Conservation (phyloP, 2,888 invertebrate species). For the Drosophila barbarae region DNA sequence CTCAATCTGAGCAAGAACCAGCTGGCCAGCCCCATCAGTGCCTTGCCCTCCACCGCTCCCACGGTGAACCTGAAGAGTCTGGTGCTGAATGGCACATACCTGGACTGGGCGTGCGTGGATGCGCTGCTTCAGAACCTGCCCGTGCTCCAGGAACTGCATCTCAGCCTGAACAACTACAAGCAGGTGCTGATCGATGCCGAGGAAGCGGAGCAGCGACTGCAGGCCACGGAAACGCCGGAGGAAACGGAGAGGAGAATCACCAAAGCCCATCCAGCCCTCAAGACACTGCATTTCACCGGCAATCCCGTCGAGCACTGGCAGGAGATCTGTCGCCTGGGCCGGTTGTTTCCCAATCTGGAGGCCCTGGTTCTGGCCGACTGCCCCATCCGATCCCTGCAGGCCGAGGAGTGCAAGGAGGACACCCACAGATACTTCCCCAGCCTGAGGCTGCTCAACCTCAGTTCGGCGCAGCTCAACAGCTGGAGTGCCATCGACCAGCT, state of each 20-base stretch:
- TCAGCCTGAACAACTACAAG: slow-evolving; percentile 93
- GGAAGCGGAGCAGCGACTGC: slow-evolving; percentile 46
- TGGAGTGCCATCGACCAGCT: slow-evolving; percentile 95
- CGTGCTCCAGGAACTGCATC: slow-evolving; percentile 92
- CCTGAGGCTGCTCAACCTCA: slow-evolving; percentile 90
- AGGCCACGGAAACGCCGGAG: slow-evolving; percentile 23
- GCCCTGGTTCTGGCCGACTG: slow-evolving; percentile 92
- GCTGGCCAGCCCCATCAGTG: slow-evolving; percentile 85
- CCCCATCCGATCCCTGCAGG: slow-evolving; percentile 83
- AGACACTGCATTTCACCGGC: slow-evolving; percentile 91
- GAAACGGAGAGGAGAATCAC: slow-evolving; percentile 53
- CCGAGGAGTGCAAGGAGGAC: slow-evolving; percentile 51
- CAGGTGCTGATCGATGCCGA: slow-evolving; percentile 85
- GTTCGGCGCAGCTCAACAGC: slow-evolving; percentile 88
- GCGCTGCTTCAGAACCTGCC: slow-evolving; percentile 87
- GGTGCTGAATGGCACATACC: slow-evolving; percentile 92
- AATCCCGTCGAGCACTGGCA: slow-evolving; percentile 92
- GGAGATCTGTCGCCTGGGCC: slow-evolving; percentile 90
- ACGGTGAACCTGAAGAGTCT: slow-evolving; percentile 86
- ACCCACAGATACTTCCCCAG: slow-evolving; percentile 70
- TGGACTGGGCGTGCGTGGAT: slow-evolving; percentile 91
- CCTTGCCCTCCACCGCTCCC: slow-evolving; percentile 59
- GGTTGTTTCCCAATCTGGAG: slow-evolving; percentile 91
- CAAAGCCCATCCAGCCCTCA: slow-evolving; percentile 84
- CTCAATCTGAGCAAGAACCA: slow-evolving; percentile 95